phyloP scores from a whole-genome alignment of 2,113 vertebrate species.

The Vicugna pacos region DNA sequence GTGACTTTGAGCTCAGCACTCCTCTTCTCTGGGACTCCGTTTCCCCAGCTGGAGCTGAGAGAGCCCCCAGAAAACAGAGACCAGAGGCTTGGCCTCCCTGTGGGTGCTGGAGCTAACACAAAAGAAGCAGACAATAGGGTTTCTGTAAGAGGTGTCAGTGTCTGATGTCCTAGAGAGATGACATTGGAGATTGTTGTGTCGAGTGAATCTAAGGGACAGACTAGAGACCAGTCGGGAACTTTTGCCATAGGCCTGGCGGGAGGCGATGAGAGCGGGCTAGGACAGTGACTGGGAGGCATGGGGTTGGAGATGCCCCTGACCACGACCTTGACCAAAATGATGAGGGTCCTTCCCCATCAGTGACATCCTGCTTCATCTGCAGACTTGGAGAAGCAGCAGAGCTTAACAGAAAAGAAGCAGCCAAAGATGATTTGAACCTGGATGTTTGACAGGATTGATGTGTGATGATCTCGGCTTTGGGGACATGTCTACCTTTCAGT shows the following conservation, averaged over 20 bases:
- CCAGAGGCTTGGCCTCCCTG: not conserved
- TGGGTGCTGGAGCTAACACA: not conserved
- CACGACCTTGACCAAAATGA: fast-evolving
- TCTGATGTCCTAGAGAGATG: not conserved
- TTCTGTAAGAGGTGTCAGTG: too few species aligned
- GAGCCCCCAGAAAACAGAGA: not conserved
- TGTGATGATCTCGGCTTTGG: fast-evolving
- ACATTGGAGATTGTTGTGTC: not conserved
- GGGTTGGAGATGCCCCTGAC: fast-evolving
- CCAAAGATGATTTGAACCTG: fast-evolving
- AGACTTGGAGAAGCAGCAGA: not conserved
- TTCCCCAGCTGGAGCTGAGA: not conserved
- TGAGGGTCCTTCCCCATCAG: fast-evolving
- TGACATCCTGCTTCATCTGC: fast-evolving
- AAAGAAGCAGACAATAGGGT: not conserved
- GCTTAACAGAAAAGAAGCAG: not conserved
- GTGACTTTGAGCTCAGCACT: not conserved
- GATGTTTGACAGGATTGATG: fast-evolving
- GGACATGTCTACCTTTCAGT: fast-evolving
- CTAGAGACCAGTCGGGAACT: not conserved
- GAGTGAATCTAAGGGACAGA: not conserved
- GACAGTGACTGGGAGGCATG: not conserved
- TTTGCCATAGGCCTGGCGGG: not conserved
- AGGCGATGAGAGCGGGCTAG: fast-evolving
- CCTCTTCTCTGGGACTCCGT: not conserved